These are phyloP conservation scores for Aythya baeri DNA, from an alignment of 2,113 vertebrate species.

Conservation along the genomic window DNA sequence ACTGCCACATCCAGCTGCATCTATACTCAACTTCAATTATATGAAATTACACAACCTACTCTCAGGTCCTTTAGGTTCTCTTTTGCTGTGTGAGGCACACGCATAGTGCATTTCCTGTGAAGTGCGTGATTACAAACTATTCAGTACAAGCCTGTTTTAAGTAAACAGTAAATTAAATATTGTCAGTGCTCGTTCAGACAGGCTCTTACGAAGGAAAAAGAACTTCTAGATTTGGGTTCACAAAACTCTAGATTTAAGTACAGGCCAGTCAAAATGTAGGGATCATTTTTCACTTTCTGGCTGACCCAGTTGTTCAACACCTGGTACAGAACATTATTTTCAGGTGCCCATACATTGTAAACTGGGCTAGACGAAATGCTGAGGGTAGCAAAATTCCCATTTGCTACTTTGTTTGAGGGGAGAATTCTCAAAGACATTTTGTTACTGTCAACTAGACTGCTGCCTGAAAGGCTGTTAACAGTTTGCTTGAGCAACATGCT, in stretches of 20 bases:
- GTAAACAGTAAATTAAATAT: conserved; percentile 77
- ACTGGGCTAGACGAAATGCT: background rate
- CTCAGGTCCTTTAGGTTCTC: conserved; percentile 69
- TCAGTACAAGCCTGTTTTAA: conserved; percentile 74
- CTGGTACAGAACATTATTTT: background rate
- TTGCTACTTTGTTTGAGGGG: conserved; percentile 12
- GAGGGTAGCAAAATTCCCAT: conserved; percentile 11
- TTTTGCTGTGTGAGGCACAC: conserved; percentile 63
- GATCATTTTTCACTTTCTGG: background rate
- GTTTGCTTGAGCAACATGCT: background rate
- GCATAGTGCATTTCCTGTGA: conserved; percentile 58
- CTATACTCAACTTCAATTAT: conserved; percentile 68
- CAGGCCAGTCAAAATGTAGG: background rate
- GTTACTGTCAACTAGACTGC: background rate
- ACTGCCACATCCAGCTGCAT: conserved; percentile 73
- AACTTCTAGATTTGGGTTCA: conserved; percentile 49
- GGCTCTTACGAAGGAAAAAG: conserved; percentile 13
- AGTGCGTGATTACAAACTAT: conserved; percentile 70
- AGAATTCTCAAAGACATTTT: conserved; percentile 6
- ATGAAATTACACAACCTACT: conserved; percentile 75
- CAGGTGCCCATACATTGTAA: background rate
- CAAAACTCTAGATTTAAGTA: conserved; percentile 47
- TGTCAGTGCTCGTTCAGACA: conserved; percentile 58
- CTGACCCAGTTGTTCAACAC: background rate
- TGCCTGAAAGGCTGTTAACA: background rate